A percentile compares a stretch with the other conserved stretches of the same genome.
These are phyloP conservation scores for Cosmorhoe ocellata DNA, from an alignment of 2,888 invertebrate genomes.

Conservation along the genomic window DNA sequence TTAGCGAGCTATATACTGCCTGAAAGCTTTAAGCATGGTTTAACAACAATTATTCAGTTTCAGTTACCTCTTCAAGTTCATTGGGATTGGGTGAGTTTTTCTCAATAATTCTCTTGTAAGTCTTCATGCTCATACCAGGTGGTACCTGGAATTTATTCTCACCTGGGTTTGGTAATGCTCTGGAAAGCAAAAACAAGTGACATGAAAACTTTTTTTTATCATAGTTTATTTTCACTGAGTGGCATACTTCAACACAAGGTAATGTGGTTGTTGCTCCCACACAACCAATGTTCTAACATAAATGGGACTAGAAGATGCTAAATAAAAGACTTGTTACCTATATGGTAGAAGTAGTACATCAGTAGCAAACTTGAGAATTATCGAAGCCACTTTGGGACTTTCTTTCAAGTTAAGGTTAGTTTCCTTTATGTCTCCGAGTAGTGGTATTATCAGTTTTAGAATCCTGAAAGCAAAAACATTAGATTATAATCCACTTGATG, in stretches of 20 bases:
- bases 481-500: too few relatives aligned
- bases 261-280: too few relatives aligned
- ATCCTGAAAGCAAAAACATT: constrained; percentile 81
- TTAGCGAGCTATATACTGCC: too few relatives aligned
- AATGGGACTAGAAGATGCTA: too few relatives aligned
- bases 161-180: constrained; percentile 79
- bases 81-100: constrained; percentile 89
- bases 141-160: constrained; percentile 84
- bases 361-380: constrained; percentile 89
- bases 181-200: constrained; percentile 36
- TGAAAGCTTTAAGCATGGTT: too few relatives aligned
- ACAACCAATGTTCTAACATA: too few relatives aligned
- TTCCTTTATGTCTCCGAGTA: constrained; percentile 87
- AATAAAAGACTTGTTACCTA: constrained; percentile 78
- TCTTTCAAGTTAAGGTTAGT: constrained; percentile 87
- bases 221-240: too few relatives aligned
- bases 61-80: constrained; percentile 88
- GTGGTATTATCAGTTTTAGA: constrained; percentile 89
- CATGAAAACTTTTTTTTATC: constrained; percentile 2
- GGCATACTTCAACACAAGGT: too few relatives aligned
- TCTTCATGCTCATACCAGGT: constrained; percentile 88
- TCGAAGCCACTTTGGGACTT: constrained; percentile 85
- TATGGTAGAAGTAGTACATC: constrained; percentile 94
- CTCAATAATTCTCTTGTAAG: constrained; percentile 88
- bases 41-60: too few relatives aligned